phyloP scores from a whole-genome alignment of 30 jellyfish, hydroid and myxozoan species.

The Morbakka virulenta region DNA sequence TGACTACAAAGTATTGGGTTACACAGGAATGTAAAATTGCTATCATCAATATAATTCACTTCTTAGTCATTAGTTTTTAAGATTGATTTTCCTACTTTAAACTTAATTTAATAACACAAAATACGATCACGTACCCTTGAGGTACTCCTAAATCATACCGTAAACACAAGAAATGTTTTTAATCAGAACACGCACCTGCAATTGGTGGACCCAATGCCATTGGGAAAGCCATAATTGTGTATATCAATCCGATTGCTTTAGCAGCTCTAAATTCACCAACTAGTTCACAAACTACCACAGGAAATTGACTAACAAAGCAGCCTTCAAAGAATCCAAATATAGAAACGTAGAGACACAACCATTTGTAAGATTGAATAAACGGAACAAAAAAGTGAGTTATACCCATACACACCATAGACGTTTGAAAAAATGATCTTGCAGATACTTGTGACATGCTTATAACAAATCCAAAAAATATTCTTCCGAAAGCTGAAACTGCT shows the following conservation, averaged over 20 bases:
- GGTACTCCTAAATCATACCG: background rate
- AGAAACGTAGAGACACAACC: slow-evolving; percentile 18
- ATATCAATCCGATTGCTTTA: slow-evolving; percentile 43
- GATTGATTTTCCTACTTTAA: background rate
- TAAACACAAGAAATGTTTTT: background rate
- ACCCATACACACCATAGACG: slow-evolving; percentile 61
- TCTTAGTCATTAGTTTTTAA: background rate
- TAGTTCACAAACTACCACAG: slow-evolving; percentile 35
- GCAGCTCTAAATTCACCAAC: slow-evolving; percentile 48
- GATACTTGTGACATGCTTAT: slow-evolving; percentile 20
- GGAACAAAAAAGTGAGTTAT: slow-evolving; percentile 45
- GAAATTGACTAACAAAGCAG: slow-evolving; percentile 59
- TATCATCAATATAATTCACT: background rate
- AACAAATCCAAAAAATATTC: slow-evolving; percentile 38
- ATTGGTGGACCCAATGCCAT: slow-evolving; percentile 70
- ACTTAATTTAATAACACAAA: too few species aligned
- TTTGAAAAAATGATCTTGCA: slow-evolving; percentile 23
- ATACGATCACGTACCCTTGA: background rate
- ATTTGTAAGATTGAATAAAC: slow-evolving; percentile 1
- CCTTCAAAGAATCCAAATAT: slow-evolving; percentile 54
- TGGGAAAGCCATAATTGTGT: slow-evolving; percentile 29
- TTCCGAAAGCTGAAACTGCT: slow-evolving; percentile 45
- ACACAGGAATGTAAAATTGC: too few species aligned
- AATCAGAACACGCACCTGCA: slow-evolving; percentile 61
- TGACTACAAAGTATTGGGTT: too few species aligned